Evolutionary conservation across 2,113 vertebrate genomes (phyloP).

Genomic region (Alaudala cheleensis): DNA sequence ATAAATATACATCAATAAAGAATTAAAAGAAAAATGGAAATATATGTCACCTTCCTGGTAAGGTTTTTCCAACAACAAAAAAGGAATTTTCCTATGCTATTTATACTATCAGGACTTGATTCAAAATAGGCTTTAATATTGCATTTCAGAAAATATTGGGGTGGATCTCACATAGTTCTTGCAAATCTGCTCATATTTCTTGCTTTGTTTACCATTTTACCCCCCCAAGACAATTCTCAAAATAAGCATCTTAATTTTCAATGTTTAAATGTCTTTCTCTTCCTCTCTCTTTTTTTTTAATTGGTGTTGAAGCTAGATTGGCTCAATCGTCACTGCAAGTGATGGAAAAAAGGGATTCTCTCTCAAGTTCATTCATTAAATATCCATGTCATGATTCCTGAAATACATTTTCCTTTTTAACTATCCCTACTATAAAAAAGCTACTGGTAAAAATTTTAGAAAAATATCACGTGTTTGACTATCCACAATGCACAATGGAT

Average conservation of each 20-base stretch:
- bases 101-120: background rate
- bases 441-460: background rate
- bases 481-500: background rate
- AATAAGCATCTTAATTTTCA: background rate
- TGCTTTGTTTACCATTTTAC: background rate
- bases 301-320: background rate
- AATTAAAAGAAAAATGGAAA: background rate
- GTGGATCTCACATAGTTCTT: background rate
- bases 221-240: background rate
- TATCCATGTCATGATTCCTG: background rate
- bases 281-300: background rate
- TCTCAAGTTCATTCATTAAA: background rate
- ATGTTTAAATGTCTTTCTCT: background rate
- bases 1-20: background rate
- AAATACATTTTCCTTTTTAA: background rate
- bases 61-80: background rate
- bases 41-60: background rate
- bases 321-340: background rate
- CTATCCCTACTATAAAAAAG: background rate
- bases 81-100: background rate
- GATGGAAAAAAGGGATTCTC: background rate
- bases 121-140: background rate
- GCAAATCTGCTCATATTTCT: background rate
- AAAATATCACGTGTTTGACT: fast-evolving
- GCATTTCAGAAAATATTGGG: background rate